Percentiles rank a stretch among this genome's conserved stretches.
These are phyloP conservation scores for Lottia scabra DNA, from an alignment of 2,888 invertebrate species.

Conservation along the genomic window DNA sequence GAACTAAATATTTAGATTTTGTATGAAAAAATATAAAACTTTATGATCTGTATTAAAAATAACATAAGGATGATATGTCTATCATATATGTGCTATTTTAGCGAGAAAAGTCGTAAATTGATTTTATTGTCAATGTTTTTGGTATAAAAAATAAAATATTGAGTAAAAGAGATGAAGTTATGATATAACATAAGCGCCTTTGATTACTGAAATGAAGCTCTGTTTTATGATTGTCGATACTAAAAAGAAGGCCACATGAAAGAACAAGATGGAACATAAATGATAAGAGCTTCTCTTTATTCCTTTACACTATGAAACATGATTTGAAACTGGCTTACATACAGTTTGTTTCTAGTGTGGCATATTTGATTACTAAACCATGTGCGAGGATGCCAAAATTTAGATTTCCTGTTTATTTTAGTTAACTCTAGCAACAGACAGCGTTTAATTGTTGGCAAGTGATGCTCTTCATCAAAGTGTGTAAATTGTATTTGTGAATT, in stretches of 20 bases:
- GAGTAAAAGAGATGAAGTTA: too few relatives aligned
- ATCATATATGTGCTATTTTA: too few relatives aligned
- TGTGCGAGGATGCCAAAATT: conserved; percentile 3
- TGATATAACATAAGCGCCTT: background rate
- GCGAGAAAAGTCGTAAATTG: too few relatives aligned
- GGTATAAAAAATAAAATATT: too few relatives aligned
- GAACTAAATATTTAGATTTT: too few relatives aligned
- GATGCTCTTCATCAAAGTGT: background rate
- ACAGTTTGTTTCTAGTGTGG: background rate
- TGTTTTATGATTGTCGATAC: background rate
- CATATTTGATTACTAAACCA: conserved; percentile 4
- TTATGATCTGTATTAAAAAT: too few relatives aligned
- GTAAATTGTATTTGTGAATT: background rate
- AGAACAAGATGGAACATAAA: background rate
- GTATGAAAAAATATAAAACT: too few relatives aligned
- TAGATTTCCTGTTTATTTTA: conserved; percentile 1
- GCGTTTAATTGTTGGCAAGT: conserved; percentile 1
- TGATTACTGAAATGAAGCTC: background rate
- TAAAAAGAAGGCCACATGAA: background rate
- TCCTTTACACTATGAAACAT: background rate
- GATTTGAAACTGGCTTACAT: background rate
- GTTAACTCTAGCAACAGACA: background rate
- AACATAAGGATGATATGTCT: too few relatives aligned
- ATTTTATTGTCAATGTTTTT: too few relatives aligned
- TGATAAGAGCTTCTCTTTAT: conserved; percentile 1